Percentiles rank a stretch among this genome's conserved stretches.
Evolutionary conservation across 2,888 invertebrate genomes (phyloP).

Genomic region (Dione juno): DNA sequence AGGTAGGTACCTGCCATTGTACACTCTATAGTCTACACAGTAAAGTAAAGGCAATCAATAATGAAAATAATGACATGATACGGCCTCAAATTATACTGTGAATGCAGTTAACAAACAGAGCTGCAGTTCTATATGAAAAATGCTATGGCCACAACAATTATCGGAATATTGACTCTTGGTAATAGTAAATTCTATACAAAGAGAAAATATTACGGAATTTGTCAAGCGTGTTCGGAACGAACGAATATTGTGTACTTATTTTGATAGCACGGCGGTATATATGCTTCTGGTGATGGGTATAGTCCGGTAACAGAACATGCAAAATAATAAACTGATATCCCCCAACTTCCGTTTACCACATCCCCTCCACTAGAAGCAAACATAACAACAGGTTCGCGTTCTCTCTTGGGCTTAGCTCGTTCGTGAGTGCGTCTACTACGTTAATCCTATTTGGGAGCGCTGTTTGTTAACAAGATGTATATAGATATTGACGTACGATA

Average conservation of each 20-base stretch:
- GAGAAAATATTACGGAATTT: background rate
- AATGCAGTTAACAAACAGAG: slow-evolving; percentile 40
- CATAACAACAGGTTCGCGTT: background rate
- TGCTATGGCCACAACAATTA: background rate
- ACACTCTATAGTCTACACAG: background rate
- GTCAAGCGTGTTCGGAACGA: background rate
- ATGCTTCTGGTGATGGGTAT: slow-evolving; percentile 4
- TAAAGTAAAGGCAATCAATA: background rate
- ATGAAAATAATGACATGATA: slow-evolving; percentile 23
- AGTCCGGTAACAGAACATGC: background rate
- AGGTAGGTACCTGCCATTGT: background rate
- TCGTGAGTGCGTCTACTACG: slow-evolving; percentile 25
- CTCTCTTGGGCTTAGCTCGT: slow-evolving; percentile 13
- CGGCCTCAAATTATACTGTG: slow-evolving; percentile 21
- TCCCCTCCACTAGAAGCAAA: slow-evolving; percentile 4
- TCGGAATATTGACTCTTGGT: background rate
- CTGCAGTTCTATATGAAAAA: slow-evolving; percentile 17
- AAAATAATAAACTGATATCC: background rate
- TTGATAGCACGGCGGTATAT: background rate
- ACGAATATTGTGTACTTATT: background rate
- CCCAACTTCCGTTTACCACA: background rate
- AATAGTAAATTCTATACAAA: background rate
- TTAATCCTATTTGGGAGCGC: slow-evolving; percentile 50
- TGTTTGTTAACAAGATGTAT: slow-evolving; percentile 64
- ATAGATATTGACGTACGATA: slow-evolving; percentile 78